A percentile compares a stretch with the other conserved stretches of the same genome.
phyloP scores from a whole-genome alignment of 2,113 vertebrate genomes.

The Bombycilla garrulus region DNA sequence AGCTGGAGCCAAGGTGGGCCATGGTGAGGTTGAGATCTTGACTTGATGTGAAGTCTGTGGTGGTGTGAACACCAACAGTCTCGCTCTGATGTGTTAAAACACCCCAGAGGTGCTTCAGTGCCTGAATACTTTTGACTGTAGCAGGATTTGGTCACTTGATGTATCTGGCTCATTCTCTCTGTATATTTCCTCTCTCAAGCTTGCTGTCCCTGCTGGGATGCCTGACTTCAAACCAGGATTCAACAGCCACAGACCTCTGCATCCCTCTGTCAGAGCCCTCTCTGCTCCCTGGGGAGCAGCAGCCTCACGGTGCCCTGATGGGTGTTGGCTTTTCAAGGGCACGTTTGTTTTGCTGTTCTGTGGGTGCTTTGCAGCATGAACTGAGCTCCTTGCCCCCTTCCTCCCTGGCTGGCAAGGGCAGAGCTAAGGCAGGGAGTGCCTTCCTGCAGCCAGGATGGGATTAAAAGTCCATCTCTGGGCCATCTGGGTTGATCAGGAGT shows the following conservation, averaged over 20 bases:
- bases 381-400: neutral
- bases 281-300: neutral
- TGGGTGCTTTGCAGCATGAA: neutral
- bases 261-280: neutral
- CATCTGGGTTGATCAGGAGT: neutral
- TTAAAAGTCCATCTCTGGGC: neutral
- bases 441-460: neutral
- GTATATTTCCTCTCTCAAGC: fast-evolving
- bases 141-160: neutral
- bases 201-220: neutral
- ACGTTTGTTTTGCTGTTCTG: neutral
- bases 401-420: neutral
- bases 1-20: neutral
- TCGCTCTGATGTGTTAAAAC: neutral
- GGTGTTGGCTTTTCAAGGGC: neutral
- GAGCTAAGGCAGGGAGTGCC: neutral
- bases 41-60: neutral
- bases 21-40: neutral
- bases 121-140: neutral
- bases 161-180: neutral
- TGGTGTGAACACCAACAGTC: neutral
- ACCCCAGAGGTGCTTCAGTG: neutral
- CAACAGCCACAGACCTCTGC: neutral
- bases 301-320: fast-evolving
- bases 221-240: neutral